phyloP scores from a whole-genome alignment of 2,888 invertebrate species.

The Perizoma flavofasciatum region DNA sequence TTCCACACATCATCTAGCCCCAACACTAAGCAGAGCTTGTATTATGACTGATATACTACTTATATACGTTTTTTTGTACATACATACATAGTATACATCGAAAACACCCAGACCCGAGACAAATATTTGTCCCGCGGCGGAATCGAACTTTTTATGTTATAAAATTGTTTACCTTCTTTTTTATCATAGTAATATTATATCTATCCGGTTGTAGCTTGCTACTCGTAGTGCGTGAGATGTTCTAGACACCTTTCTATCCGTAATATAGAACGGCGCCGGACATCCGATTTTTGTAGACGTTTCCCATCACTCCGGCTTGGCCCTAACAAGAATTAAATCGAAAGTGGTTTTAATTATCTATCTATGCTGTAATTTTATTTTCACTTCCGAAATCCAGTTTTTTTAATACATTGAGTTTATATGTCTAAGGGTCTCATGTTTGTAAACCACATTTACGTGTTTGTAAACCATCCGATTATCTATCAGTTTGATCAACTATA shows the following conservation, averaged over 20 bases:
- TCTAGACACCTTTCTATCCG: slow-evolving; percentile 30
- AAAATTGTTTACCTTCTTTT: too few species aligned
- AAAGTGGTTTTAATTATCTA: slow-evolving; percentile 25
- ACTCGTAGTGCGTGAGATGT: neutral
- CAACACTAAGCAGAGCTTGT: too few species aligned
- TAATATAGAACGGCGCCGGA: slow-evolving; percentile 28
- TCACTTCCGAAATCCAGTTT: slow-evolving; percentile 18
- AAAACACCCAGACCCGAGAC: too few species aligned
- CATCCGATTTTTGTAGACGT: slow-evolving; percentile 34
- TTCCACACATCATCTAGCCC: too few species aligned
- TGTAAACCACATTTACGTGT: neutral
- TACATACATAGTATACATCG: too few species aligned
- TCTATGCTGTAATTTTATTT: slow-evolving; percentile 14
- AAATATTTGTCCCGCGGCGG: too few species aligned
- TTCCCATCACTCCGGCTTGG: slow-evolving; percentile 31
- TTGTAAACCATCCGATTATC: too few species aligned
- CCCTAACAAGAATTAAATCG: slow-evolving; percentile 19
- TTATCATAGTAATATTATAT: neutral
- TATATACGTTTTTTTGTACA: too few species aligned
- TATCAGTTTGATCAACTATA: too few species aligned
- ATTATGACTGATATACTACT: too few species aligned
- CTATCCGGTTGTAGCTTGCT: too few species aligned
- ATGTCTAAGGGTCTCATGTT: neutral
- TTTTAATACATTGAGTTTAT: neutral
- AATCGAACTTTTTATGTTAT: too few species aligned